Conservation (phyloP, 2,888 invertebrate genomes). For the Oligia fasciuncula region DNA sequence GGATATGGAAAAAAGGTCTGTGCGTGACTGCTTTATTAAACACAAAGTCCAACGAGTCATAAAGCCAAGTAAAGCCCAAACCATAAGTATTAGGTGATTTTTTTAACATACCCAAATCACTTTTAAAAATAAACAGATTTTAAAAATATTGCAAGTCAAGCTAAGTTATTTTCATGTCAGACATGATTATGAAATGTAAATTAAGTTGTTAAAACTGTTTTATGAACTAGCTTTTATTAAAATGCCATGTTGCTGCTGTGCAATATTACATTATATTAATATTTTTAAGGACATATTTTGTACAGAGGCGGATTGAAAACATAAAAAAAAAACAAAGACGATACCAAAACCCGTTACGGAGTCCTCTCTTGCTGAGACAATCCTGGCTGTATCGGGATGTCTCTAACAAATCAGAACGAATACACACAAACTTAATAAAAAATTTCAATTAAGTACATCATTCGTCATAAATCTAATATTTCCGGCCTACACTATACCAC, state of each 20-base stretch:
- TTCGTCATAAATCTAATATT: background rate
- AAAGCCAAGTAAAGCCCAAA: background rate
- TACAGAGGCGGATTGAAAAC: background rate
- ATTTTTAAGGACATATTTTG: background rate
- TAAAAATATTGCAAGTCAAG: background rate
- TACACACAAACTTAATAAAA: background rate
- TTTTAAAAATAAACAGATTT: background rate
- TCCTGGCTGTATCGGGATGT: conserved; percentile 2
- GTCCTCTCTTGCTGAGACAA: background rate
- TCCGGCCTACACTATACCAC: too few species aligned
- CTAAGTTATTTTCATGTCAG: background rate
- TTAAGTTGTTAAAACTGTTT: background rate
- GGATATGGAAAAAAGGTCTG: background rate
- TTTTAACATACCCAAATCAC: background rate
- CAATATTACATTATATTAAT: background rate
- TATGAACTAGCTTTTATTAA: background rate
- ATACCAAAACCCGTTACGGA: background rate
- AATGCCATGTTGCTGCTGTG: background rate
- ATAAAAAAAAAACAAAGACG: background rate
- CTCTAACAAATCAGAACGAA: background rate
- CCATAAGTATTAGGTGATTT: background rate
- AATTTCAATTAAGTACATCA: background rate
- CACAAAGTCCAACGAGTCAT: background rate
- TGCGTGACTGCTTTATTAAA: background rate
- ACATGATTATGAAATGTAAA: background rate